Evolutionary conservation across 2,888 invertebrate genomes (phyloP).

Genomic region (Crematogaster levior): DNA sequence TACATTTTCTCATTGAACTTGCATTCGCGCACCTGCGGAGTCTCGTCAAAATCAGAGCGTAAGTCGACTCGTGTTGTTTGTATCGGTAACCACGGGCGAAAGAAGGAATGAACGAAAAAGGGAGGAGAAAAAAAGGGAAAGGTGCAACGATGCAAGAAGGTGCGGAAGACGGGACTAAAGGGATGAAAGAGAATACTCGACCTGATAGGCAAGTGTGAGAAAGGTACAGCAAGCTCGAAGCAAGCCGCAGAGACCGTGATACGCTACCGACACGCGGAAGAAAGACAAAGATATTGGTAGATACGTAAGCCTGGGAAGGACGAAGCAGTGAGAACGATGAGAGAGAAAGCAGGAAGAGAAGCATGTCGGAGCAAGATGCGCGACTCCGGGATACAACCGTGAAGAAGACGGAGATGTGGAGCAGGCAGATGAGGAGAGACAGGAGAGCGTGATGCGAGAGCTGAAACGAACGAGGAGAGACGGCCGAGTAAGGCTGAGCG

Average conservation of each 20-base stretch:
- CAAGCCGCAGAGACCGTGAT: constrained; percentile 39
- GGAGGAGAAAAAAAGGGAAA: constrained; percentile 8
- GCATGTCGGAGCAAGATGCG: constrained; percentile 38
- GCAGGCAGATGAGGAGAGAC: constrained; percentile 3
- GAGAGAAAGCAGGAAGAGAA: constrained; percentile 54
- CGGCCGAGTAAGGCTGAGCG: constrained; percentile 6
- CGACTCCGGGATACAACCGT: constrained; percentile 1
- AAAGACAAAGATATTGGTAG: not conserved
- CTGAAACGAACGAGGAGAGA: constrained; percentile 14
- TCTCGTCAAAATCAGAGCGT: constrained; percentile 53
- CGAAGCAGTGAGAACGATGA: constrained; percentile 15
- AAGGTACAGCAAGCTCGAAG: constrained; percentile 12
- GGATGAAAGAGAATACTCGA: constrained; percentile 36
- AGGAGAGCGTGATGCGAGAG: not conserved
- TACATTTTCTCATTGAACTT: constrained; percentile 55
- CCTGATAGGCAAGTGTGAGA: constrained; percentile 24
- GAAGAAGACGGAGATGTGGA: constrained; percentile 47
- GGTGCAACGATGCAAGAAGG: constrained; percentile 18
- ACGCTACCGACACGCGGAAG: not conserved
- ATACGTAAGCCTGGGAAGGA: constrained; percentile 35
- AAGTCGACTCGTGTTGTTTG: constrained; percentile 55
- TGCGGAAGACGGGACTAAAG: constrained; percentile 28
- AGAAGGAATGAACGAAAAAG: constrained; percentile 9
- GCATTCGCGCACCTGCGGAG: constrained; percentile 57
- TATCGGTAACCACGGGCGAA: constrained; percentile 32